Evolutionary conservation across 2,113 vertebrate species (phyloP), one percentile per base, ranked within the genome.

Genomic region (Blennius ocellaris): DNA sequence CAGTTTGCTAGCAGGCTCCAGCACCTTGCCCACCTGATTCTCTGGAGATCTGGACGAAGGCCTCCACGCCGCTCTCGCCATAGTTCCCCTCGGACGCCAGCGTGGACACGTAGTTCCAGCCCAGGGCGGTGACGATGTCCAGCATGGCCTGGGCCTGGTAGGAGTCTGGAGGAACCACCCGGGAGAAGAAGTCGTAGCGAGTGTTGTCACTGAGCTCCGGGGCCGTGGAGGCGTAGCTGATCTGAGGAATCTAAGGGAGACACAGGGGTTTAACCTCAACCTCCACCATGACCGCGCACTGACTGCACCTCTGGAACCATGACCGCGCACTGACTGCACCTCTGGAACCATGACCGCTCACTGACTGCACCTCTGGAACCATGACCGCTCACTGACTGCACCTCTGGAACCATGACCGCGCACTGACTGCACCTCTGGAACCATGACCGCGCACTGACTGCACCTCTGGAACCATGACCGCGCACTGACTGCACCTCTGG

Each of bases 141-240:
- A 98, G 94, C 97, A 99, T 98, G 84, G 97, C 96, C 93, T 99
- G 97, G 0, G 97, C 97, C 94, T 99, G 97, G 93, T 98, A 99
- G 53, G 97, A 98, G 90, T 98, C 97, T 0, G 97, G 97, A 0
- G 97, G 97, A 5, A 99, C 97, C 62, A 98, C 97, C 0, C 97
- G 96, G 12, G 97, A 98, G 92, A 98, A 99, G 91, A 95, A 99
- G 91, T 99, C 97, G 12, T 98, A 99, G 81, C 97, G 96, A 44
- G 95, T 97, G 94, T 97, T 98, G 80, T 99, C 97, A 68, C 97
- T 99, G 82, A 99, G 92, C 75, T 99, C 97, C 4, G 97, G 97
- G 59, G 97, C 97, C 55, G 97, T 99, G 40, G 97, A 99, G 87
- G 97, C 97, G 91, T 99, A 99, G 95, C 97, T 99, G 93, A 99